phyloP scores from a whole-genome alignment of 2,797 vertebrate species.

The Muscicapa comitata region DNA sequence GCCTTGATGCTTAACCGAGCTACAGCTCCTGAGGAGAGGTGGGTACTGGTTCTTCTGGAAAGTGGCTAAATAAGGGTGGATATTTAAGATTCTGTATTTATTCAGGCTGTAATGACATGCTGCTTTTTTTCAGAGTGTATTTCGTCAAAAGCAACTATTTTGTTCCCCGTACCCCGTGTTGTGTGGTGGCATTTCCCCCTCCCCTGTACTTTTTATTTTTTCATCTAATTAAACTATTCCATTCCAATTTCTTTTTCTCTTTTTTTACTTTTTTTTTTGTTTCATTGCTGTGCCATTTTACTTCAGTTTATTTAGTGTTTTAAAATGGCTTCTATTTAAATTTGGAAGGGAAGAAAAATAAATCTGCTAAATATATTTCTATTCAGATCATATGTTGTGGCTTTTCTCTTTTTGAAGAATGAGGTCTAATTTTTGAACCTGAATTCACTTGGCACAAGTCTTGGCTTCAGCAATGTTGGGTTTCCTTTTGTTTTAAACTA shows the following conservation, averaged over 20 bases:
- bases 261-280: neutral
- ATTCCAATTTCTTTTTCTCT: neutral
- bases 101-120: slow-evolving; percentile 22
- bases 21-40: neutral
- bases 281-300: neutral
- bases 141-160: neutral
- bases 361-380: slow-evolving; percentile 52
- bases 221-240: slow-evolving; percentile 6
- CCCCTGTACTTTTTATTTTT: neutral
- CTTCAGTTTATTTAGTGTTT: slow-evolving; percentile 17
- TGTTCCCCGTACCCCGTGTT: neutral
- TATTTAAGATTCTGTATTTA: neutral
- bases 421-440: slow-evolving; percentile 59
- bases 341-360: slow-evolving; percentile 48
- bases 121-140: neutral
- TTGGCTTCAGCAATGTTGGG: slow-evolving; percentile 3
- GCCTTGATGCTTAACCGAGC: neutral
- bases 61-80: neutral
- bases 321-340: slow-evolving; percentile 50
- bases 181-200: neutral
- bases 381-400: slow-evolving; percentile 45
- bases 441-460: slow-evolving; percentile 17
- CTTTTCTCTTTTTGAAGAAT: slow-evolving; percentile 52
- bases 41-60: neutral
- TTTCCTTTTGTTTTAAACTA: slow-evolving; percentile 60